Conservation (phyloP, 1,140 invertebrate species). For the Ridgeia piscesae region DNA sequence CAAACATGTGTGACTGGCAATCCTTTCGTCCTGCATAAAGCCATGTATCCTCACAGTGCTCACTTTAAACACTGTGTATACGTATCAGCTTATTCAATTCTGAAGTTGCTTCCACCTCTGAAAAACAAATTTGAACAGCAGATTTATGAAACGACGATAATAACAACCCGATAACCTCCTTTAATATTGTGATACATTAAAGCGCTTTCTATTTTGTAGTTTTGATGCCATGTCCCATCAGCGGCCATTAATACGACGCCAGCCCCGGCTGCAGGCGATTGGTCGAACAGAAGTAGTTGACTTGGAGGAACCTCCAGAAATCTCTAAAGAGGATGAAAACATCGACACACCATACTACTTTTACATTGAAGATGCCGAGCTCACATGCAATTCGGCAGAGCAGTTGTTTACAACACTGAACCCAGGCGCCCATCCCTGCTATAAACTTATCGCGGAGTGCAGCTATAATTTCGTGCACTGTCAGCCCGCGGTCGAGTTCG, state of each 20-base stretch:
- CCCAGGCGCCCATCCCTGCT: slow-evolving; percentile 47
- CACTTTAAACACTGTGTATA: too few species aligned
- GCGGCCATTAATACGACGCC: slow-evolving; percentile 9
- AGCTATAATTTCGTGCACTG: slow-evolving; percentile 50
- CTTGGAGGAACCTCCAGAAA: slow-evolving; percentile 25
- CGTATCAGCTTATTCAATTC: too few species aligned
- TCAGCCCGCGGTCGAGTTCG: slow-evolving; percentile 38
- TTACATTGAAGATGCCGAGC: slow-evolving; percentile 43
- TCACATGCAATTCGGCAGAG: slow-evolving; percentile 38
- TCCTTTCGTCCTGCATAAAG: too few species aligned
- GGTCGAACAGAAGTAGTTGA: slow-evolving; percentile 28
- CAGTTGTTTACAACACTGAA: slow-evolving; percentile 44
- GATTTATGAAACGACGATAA: too few species aligned
- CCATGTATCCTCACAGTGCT: too few species aligned
- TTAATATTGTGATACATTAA: too few species aligned
- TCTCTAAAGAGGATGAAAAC: slow-evolving; percentile 20
- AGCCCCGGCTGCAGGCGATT: slow-evolving; percentile 28
- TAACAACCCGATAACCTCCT: too few species aligned
- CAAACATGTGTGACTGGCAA: too few species aligned
- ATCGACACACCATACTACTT: slow-evolving; percentile 29
- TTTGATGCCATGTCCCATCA: background rate
- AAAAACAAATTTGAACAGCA: too few species aligned
- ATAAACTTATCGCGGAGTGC: slow-evolving; percentile 39
- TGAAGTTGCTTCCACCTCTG: too few species aligned
- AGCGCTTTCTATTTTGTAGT: background rate